phyloP scores from a whole-genome alignment of 1,140 invertebrate genomes.

The Trissolcus basalis region DNA sequence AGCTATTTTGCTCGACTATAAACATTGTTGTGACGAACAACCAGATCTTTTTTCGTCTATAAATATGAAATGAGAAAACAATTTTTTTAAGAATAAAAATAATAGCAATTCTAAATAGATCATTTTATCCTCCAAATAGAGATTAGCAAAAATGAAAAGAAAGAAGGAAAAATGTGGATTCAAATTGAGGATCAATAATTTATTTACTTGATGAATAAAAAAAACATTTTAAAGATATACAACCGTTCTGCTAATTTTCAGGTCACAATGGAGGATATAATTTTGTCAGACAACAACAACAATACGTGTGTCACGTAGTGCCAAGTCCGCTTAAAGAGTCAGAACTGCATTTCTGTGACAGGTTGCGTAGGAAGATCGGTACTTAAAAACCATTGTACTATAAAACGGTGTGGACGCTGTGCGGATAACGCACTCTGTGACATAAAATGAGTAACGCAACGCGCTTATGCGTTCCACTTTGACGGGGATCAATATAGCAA shows the following conservation, averaged over 20 bases:
- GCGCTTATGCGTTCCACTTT: conserved; percentile 50
- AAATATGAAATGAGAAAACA: background rate
- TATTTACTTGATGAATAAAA: background rate
- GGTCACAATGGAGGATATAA: conserved; percentile 17
- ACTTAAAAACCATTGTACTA: conserved; percentile 48
- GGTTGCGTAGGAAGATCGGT: conserved; percentile 52
- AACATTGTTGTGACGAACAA: background rate
- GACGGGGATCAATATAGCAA: conserved; percentile 49
- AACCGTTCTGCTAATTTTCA: conserved; percentile 25
- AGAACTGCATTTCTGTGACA: conserved; percentile 25
- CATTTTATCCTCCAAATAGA: too few species aligned
- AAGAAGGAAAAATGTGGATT: too few species aligned
- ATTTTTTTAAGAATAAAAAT: background rate
- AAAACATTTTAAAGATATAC: background rate
- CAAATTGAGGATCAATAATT: background rate
- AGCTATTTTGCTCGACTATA: too few species aligned
- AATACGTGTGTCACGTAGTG: conserved; percentile 30
- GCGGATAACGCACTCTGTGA: conserved; percentile 24
- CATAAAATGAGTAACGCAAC: conserved; percentile 52
- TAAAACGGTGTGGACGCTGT: conserved; percentile 30
- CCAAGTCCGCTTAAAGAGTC: conserved; percentile 27
- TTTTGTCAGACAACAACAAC: conserved; percentile 38
- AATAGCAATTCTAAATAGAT: too few species aligned
- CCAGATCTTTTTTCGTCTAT: background rate
- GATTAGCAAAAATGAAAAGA: too few species aligned